phyloP scores from a whole-genome alignment of 2,888 invertebrate species.

The Acrobasis suavella region DNA sequence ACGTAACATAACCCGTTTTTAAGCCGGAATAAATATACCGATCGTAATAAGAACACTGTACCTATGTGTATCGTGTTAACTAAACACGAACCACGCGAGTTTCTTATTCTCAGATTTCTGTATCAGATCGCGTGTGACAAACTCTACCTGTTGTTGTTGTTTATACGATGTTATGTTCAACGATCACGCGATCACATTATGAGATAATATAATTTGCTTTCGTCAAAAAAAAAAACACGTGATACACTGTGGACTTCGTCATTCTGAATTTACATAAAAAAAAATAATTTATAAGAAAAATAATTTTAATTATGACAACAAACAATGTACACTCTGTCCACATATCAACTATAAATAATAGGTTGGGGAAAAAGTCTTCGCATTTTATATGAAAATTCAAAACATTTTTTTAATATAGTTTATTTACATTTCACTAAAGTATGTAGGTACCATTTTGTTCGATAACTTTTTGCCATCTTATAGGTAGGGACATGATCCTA shows the following conservation, averaged over 20 bases:
- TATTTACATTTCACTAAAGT: too few relatives aligned
- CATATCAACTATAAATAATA: too few relatives aligned
- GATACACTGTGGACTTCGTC: neutral
- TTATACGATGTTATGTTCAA: constrained; percentile 12
- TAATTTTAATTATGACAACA: too few relatives aligned
- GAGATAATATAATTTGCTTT: neutral
- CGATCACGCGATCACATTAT: constrained; percentile 5
- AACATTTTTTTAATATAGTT: too few relatives aligned
- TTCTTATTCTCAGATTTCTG: constrained; percentile 14
- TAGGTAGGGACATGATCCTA: too few relatives aligned
- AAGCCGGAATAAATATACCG: neutral
- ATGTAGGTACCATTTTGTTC: too few relatives aligned
- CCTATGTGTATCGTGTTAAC: neutral
- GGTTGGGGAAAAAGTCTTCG: too few relatives aligned
- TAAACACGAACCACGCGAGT: constrained; percentile 7
- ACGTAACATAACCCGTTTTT: neutral
- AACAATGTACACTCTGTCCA: too few relatives aligned
- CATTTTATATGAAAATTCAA: too few relatives aligned
- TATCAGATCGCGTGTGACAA: constrained; percentile 14
- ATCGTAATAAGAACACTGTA: neutral
- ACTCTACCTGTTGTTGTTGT: constrained; percentile 18
- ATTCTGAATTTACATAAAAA: too few relatives aligned
- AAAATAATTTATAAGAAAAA: too few relatives aligned
- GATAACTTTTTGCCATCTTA: too few relatives aligned
- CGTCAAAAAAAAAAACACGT: neutral